Percentiles rank a stretch among this genome's conserved stretches.
Conservation (phyloP, 2,113 vertebrate species). For the Mustela lutreola region DNA sequence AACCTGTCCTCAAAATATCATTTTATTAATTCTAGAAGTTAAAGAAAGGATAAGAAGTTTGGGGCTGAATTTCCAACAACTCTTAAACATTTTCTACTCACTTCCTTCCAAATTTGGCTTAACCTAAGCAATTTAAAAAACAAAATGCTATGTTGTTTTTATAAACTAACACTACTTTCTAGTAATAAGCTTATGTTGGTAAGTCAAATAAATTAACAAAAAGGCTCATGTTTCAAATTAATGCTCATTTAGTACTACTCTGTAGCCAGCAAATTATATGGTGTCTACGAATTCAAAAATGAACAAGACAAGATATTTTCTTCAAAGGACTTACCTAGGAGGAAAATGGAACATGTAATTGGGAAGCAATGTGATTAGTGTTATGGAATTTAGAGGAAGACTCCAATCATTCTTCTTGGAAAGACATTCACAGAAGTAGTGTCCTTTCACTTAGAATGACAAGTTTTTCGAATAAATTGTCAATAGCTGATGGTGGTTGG, state of each 20-base stretch:
- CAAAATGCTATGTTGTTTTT: not conserved
- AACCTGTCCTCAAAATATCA: not conserved
- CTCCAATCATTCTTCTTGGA: not conserved
- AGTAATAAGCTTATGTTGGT: not conserved
- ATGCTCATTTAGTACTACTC: not conserved
- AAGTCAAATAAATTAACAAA: not conserved
- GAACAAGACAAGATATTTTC: not conserved
- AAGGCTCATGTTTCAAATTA: not conserved
- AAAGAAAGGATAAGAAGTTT: not conserved
- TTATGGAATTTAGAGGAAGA: not conserved
- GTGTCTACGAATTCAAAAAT: not conserved
- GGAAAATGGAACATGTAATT: not conserved
- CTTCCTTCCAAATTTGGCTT: not conserved
- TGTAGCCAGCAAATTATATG: not conserved
- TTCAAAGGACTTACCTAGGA: not conserved
- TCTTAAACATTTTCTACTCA: not conserved
- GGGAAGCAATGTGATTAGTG: not conserved
- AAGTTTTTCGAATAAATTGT: not conserved
- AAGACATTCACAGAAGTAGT: not conserved
- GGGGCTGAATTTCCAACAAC: not conserved
- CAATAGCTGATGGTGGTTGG: not conserved
- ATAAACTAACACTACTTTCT: not conserved
- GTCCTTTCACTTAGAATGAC: slow-evolving; percentile 36
- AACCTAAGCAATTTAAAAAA: slow-evolving; percentile 12
- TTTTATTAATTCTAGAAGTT: slow-evolving; percentile 40